Base-by-base conservation (phyloP, 2,113 vertebrate species). In the Cavia porcellus region DNA sequence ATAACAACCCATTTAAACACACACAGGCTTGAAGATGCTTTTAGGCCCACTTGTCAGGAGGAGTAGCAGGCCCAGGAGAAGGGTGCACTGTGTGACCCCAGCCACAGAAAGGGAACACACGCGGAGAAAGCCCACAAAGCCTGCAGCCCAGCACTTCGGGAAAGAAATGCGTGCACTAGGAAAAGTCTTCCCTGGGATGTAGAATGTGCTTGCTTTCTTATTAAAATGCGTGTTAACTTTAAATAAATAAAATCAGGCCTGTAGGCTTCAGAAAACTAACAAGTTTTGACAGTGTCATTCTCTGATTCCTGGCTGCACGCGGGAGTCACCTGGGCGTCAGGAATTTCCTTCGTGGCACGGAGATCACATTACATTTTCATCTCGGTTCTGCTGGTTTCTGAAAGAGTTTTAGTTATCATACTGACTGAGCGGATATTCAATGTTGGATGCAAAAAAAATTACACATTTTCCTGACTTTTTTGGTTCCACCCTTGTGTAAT, bases 231-330 rank as follows among this genome's bases (percentile, higher is more conserved):
- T 98, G 96, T 98, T 98, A 98, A 98, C 98, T 98, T 98, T 98
- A 98, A 99, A 99, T 98, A 98, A 98, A 99, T 98, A 98, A 98
- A 98, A 98, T 98, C 97, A 98, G 96, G 98, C 98, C 98, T 97
- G 92, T 92, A 98, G 98, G 96, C 98, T 98, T 99, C 97, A 98
- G 98, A 98, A 98, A 98, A 98, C 96, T 97, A 98, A 98, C 98
- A 98, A 96, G 94, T 91, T 98, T 98, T 98, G 98, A 98, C 98
- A 98, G 96, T 98, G 98, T 97, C 97, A 97, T 98, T 97, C 96
- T 98, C 98, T 97, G 96, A 96, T 97, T 98, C 97, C 96, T 97
- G 98, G 98, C 98, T 98, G 97, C 97, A 97, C 97, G 81, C 92
- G 97, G 97, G 97, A 97, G 90, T 97, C 98, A 95, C 97, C 93